Base-by-base conservation (phyloP, 2,888 invertebrate species). In the Periphyllus acericola region DNA sequence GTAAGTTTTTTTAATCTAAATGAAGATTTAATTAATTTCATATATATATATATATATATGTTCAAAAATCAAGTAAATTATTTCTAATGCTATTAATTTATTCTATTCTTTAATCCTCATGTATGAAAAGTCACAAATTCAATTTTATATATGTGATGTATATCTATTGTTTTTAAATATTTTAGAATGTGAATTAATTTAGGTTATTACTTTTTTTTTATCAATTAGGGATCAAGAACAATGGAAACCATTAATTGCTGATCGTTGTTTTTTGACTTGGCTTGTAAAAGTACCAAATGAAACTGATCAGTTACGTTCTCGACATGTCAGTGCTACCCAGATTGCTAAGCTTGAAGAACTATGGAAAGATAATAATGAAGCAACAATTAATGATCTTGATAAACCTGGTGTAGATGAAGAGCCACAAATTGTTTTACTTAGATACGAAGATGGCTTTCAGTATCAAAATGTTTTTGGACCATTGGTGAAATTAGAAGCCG, bases 401-500 rank as follows among this genome's bases (percentile, higher is more conserved):
- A 98, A 98, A 91, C 99, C 99, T 0, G 99, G 99, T 0, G 96
- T 99, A 0, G 99, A 99, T 91, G 98, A 98, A 90, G 99, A 99
- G 91, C 99, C 99, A 0, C 97, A 99, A 91, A 98, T 98, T 92
- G 97, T 97, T 52, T 89, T 91, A 36, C 89, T 91, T 14, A 90
- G 98, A 90, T 99, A 99, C 91, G 99, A 99, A 92, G 99, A 99
- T 93, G 99, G 99, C 19, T 99, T 98, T 92, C 99, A 99, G 92
- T 99, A 99, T 91, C 98, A 98, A 92, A 98, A 98, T 91, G 97
- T 99, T 89, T 99, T 99, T 92, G 98, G 98, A 0, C 99, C 99
- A 0, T 92, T 99, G 60, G 98, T 99, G 0, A 97, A 98, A 91
- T 93, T 99, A 71, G 99, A 99, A 92, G 99, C 99, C 0, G 99